These are phyloP conservation scores for Tarsius wallacei DNA, from an alignment of 2,797 vertebrate genomes.

Conservation along the genomic window DNA sequence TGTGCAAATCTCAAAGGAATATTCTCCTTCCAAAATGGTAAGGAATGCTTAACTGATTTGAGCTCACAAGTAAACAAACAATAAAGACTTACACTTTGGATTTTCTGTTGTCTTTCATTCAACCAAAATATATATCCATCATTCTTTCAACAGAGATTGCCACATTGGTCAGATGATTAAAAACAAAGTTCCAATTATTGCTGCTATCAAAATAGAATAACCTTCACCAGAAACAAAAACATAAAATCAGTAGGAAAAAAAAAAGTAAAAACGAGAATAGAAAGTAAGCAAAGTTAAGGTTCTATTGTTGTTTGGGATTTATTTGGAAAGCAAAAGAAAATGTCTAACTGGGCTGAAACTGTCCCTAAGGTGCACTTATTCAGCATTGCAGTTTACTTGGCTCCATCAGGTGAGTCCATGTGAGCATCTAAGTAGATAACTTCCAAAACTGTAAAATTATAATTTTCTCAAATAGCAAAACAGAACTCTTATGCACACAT, in stretches of 20 bases:
- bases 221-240: slow-evolving; percentile 35
- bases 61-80: neutral
- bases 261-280: neutral
- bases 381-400: neutral
- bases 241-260: neutral
- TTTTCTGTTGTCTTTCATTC: neutral
- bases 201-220: neutral
- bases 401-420: neutral
- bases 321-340: slow-evolving; percentile 30
- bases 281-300: slow-evolving; percentile 19
- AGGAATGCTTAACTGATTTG: neutral
- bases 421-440: neutral
- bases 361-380: neutral
- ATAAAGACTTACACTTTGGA: neutral
- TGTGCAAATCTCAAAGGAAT: neutral
- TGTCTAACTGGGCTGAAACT: neutral
- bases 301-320: neutral
- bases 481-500: neutral
- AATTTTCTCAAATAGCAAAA: slow-evolving; percentile 19
- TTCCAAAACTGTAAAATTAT: neutral
- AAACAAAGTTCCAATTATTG: neutral
- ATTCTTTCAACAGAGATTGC: neutral
- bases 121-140: neutral
- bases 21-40: neutral
- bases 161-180: neutral